These are phyloP conservation scores for Ephydatia muelleri DNA, from an alignment of 37 sponge, comb jelly and placozoan species.

Conservation along the genomic window DNA sequence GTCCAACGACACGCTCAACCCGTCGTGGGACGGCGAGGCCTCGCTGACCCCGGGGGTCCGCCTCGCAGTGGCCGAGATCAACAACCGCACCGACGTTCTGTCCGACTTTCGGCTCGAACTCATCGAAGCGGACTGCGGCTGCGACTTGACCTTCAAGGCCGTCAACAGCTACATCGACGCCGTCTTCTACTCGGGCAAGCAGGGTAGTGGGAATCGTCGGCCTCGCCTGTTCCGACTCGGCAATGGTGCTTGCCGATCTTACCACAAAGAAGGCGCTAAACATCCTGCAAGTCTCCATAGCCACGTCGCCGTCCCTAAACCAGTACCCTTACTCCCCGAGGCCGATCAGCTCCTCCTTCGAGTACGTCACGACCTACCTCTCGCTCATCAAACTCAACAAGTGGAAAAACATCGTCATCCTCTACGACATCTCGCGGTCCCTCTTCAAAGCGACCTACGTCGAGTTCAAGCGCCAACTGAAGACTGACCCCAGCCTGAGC, in stretches of 20 bases:
- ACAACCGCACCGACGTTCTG: neutral
- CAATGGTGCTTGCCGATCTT: conserved; percentile 8
- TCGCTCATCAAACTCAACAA: neutral
- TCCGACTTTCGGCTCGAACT: neutral
- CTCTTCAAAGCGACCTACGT: neutral
- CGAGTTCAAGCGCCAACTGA: neutral
- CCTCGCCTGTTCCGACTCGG: conserved; percentile 23
- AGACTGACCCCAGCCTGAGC: neutral
- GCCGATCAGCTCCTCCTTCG: neutral
- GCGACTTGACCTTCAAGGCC: neutral
- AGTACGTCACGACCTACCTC: neutral
- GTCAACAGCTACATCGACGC: neutral
- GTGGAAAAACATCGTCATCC: neutral
- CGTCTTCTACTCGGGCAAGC: neutral
- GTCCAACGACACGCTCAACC: neutral
- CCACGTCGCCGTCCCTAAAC: neutral
- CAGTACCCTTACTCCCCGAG: neutral
- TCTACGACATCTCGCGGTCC: neutral
- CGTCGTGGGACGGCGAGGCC: neutral
- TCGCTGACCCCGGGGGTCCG: neutral
- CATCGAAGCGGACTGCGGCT: neutral
- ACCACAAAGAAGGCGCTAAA: neutral
- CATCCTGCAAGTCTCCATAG: neutral
- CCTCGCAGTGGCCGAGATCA: neutral
- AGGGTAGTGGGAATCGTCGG: conserved; percentile 46